phyloP scores from a whole-genome alignment of 2,888 invertebrate genomes.

The Mythimna lalbum region DNA sequence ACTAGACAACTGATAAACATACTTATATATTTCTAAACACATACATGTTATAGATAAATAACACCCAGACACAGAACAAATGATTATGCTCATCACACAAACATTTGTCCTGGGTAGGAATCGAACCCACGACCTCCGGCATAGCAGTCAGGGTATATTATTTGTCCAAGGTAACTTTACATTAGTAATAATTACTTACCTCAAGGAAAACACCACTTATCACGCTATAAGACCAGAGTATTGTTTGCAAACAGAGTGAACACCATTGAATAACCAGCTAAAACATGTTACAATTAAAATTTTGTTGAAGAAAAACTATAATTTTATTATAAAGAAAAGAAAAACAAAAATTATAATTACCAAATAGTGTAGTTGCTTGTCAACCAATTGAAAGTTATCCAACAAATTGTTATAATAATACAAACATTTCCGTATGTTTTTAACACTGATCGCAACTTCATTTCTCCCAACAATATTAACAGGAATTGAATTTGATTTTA shows the following conservation, averaged over 20 bases:
- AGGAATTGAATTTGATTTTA: slow-evolving; percentile 7
- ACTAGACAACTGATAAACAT: no score
- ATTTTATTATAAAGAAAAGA: no score
- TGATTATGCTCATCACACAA: no score
- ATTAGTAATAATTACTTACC: neutral
- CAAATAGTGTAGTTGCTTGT: neutral
- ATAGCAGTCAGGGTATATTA: no score
- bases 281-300: no score
- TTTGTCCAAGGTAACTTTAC: neutral
- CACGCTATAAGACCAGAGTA: neutral
- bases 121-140: no score
- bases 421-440: slow-evolving; percentile 30
- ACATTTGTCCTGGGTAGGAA: no score
- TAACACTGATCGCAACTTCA: slow-evolving; percentile 5
- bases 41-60: no score
- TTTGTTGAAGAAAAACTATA: no score
- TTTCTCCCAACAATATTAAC: slow-evolving; percentile 12
- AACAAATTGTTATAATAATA: slow-evolving; percentile 43
- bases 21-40: no score
- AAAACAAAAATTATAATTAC: no score
- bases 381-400: slow-evolving; percentile 1
- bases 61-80: no score
- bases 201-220: neutral
- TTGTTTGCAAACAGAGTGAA: neutral
- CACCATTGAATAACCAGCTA: slow-evolving; percentile 11